Conservation (phyloP, 2,113 vertebrate species). For the Petroica traversi region DNA sequence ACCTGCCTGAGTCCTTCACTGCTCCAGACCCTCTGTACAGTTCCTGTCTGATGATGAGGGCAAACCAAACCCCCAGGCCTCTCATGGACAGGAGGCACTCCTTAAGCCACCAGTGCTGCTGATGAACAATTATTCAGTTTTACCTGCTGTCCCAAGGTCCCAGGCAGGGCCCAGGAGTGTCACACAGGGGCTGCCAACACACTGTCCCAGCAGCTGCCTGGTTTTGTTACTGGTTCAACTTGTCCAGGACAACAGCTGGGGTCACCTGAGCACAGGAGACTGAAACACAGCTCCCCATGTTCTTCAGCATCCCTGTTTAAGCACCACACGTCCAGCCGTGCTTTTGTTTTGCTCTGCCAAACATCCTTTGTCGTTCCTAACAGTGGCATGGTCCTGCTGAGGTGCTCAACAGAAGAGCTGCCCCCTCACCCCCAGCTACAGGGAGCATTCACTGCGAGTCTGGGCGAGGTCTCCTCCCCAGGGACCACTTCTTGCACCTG, state of each 20-base stretch:
- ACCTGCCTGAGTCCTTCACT: background rate
- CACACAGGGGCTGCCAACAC: background rate
- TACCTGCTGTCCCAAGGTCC: background rate
- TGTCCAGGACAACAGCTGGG: background rate
- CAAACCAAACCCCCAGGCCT: background rate
- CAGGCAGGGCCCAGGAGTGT: background rate
- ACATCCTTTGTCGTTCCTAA: background rate
- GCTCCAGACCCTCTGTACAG: background rate
- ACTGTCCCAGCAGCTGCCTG: background rate
- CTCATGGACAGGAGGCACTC: background rate
- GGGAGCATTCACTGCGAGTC: fast-evolving
- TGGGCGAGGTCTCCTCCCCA: background rate
- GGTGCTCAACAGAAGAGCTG: background rate
- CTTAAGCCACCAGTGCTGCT: too few species aligned
- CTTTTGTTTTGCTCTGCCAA: background rate
- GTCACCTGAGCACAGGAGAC: too few species aligned
- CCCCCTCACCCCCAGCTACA: fast-evolving
- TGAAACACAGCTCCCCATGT: background rate
- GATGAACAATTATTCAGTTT: background rate
- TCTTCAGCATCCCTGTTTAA: background rate
- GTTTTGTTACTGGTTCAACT: background rate
- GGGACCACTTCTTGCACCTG: background rate
- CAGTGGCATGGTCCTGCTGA: fast-evolving
- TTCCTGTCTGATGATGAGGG: fast-evolving
- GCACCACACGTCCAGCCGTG: background rate